Base-by-base conservation (phyloP, 1,140 invertebrate genomes). In the Drosophila jambulina region DNA sequence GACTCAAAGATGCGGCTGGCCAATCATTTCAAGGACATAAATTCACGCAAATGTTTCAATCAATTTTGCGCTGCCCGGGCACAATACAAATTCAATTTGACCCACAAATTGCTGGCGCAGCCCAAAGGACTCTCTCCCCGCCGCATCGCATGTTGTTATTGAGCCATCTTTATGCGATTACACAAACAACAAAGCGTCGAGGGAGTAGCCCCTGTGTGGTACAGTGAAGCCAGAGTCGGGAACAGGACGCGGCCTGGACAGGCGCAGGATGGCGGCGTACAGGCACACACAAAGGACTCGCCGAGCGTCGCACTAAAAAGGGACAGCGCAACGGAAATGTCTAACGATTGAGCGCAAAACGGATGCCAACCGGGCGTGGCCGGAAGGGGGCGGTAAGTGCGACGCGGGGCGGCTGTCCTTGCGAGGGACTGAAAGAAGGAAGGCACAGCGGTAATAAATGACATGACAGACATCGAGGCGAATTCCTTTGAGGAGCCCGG, bases 61-160 rank as follows among this genome's bases (percentile, higher is more conserved):
- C 84, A 88, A 88, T 84, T 88, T 88, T 78, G 77, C 78, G 77
- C 74, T 80, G 77, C 72, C 69, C 61, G 65, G 70, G 80, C 85
- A 84, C 84, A 84, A 88, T 88, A 88, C 85, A 90, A 88, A 88
- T 90, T 88, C 84, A 88, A 88, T 88, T 88, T 88, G 80, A 88
- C 84, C 85, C 84, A 88, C 84, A 88, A 88, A 88, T 90, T 88
- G 81, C 80, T 88, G 77, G 77, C 83, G 46, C 71, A 86, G 78
- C 74, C 68, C 82, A 65, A 75, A 67, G 80, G 61, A 58, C 42
- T 48, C 36, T 42, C 54, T 9, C 32, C 32, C 25, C 48, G 17
- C 34, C 48, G 4, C 27, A 19, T 49, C 49, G 45, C 65, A 77
- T 72, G 67, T 88, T 88, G 83, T 80, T 88, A 87, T 87, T 87